Conservation (phyloP, 2,888 invertebrate genomes). For the Cantharis flavilabris region DNA sequence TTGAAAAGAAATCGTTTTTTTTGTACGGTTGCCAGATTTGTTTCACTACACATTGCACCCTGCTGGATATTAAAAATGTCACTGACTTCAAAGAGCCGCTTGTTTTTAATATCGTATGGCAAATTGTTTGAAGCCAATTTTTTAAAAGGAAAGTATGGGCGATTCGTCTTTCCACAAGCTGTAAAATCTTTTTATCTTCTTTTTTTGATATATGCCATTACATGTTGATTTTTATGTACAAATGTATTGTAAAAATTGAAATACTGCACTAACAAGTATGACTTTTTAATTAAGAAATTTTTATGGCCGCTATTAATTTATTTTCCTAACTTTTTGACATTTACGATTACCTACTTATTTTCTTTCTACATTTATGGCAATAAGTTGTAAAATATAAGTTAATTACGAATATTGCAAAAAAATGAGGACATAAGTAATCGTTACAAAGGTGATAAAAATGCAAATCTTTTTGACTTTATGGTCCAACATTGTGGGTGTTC, state of each 20-base stretch:
- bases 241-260: neutral
- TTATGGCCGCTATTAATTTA: neutral
- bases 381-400: neutral
- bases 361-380: neutral
- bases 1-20: constrained; percentile 6
- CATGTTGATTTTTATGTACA: neutral
- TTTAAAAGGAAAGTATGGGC: constrained; percentile 15
- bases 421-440: neutral
- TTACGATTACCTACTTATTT: neutral
- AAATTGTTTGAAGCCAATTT: constrained; percentile 32
- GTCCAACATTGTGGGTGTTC: neutral
- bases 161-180: neutral
- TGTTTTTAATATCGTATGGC: constrained; percentile 36
- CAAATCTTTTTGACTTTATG: neutral
- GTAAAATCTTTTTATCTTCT: neutral
- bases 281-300: neutral
- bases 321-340: neutral
- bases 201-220: neutral
- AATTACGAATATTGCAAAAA: neutral
- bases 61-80: constrained; percentile 35
- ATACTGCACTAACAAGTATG: neutral
- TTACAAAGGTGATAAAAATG: neutral
- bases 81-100: constrained; percentile 33
- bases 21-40: constrained; percentile 32
- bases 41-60: constrained; percentile 32